Base-by-base conservation (phyloP, 2,113 vertebrate species). In the Semicossyphus pulcher region DNA sequence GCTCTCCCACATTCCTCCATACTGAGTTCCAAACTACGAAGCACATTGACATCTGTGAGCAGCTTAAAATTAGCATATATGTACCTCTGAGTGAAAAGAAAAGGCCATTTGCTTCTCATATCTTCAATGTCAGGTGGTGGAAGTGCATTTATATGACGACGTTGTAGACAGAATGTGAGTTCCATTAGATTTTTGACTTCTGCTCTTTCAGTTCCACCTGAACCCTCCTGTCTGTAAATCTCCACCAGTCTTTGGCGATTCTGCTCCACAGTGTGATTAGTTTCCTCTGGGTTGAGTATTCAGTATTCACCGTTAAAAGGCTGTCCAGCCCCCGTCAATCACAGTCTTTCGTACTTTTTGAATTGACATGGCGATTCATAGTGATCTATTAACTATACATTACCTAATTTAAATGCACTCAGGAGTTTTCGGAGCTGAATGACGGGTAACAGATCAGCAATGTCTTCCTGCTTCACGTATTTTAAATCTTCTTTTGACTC, bases 51-150 rank as follows among this genome's bases (percentile, higher is more conserved):
- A 23, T 61, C 64, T 54, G 48, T 69, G 5, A 68, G 56, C n/a
- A 54, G 23, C 28, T 77, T 48, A 77, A 45, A 69, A 37, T 77
- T 57, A 9, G 25, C n/a, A 11, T 26, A 73, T n/a, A 73, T n/a
- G 2, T 15, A 11, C 12, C 9, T 63, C 3, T 11, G 28, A 5
- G 20, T 63, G 20, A 56, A 73, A 21, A 73, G 59, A 26, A 25
- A 21, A 10, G 23, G 10, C 20, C 47, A 49, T 10, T 39, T 14
- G 37, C 3, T 39, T 39, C 31, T 39, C 16, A 3, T 7, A 39
- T 16, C 37, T 16, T 39, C 10, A 79, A 29, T 63, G 29, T 12
- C 41, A n/a, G 39, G 52, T 26, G 66, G 12, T 54, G 37, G 70
- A 34, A 73, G 3, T 26, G 37, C 5, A 53, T 62, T 29, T 18